These are phyloP conservation scores for Acanthoscelides obtectus DNA, from an alignment of 2,888 invertebrate genomes.

Conservation along the genomic window DNA sequence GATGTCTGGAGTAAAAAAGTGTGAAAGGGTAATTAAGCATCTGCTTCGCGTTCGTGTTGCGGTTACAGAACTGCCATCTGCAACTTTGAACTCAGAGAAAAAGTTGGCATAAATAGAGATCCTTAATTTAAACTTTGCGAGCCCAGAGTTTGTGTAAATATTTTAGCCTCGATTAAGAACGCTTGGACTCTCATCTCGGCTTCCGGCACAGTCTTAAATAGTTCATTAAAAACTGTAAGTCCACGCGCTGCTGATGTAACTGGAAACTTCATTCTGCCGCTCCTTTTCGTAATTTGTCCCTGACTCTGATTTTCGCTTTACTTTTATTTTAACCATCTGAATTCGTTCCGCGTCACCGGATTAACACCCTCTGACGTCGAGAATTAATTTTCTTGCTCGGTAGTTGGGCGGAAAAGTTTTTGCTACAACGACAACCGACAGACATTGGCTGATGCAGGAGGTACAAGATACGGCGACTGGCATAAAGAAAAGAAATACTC, in stretches of 20 bases:
- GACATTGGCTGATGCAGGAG: neutral
- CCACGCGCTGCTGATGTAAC: constrained; percentile 1
- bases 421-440: neutral
- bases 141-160: constrained; percentile 19
- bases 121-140: neutral
- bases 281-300: neutral
- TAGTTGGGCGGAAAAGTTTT: neutral
- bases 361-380: neutral
- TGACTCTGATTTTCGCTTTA: neutral
- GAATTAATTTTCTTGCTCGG: neutral
- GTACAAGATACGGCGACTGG: neutral
- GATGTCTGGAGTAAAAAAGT: too few relatives aligned
- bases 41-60: neutral
- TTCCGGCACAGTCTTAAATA: constrained; percentile 22
- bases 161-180: constrained; percentile 17
- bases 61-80: neutral
- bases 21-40: neutral
- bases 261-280: neutral
- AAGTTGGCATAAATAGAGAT: neutral
- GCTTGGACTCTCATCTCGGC: constrained; percentile 14
- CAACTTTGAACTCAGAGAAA: neutral
- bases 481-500: too few relatives aligned
- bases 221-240: constrained; percentile 26
- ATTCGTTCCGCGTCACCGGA: neutral
- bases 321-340: neutral